Evolutionary conservation across 2,113 vertebrate genomes (phyloP).

Genomic region (Microtus richardsoni): DNA sequence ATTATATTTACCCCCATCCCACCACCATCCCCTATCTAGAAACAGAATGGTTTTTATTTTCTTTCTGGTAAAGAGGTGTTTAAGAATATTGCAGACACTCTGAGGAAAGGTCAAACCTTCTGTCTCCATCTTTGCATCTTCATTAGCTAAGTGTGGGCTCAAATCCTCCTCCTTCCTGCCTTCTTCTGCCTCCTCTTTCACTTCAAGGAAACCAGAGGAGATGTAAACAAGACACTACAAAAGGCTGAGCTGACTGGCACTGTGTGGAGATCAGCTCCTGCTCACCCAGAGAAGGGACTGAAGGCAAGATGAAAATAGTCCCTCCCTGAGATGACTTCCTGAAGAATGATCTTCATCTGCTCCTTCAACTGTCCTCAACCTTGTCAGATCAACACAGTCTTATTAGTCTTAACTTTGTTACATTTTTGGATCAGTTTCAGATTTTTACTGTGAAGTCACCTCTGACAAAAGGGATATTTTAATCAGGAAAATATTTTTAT

Average conservation of each 20-base stretch:
- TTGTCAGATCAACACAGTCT: not conserved
- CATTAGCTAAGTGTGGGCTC: not conserved
- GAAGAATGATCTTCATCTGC: not conserved
- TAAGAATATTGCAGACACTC: not conserved
- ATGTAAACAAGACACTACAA: not conserved
- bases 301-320: not conserved
- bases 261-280: not conserved
- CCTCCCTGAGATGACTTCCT: not conserved
- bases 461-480: conserved; percentile 54
- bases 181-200: not conserved
- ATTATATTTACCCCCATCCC: not conserved
- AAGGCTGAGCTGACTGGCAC: not conserved
- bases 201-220: not conserved
- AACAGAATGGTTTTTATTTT: not conserved
- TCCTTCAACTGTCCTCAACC: not conserved
- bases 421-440: not conserved
- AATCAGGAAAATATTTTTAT: not conserved
- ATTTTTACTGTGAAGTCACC: conserved; percentile 37
- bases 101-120: not conserved
- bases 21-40: not conserved
- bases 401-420: not conserved
- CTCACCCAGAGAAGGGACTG: not conserved
- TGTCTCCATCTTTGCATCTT: not conserved
- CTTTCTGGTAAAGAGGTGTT: not conserved
- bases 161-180: not conserved